A percentile compares a stretch with the other conserved stretches of the same genome.
These are phyloP conservation scores for Andrena flavipes DNA, from an alignment of 2,888 invertebrate genomes.

Conservation along the genomic window DNA sequence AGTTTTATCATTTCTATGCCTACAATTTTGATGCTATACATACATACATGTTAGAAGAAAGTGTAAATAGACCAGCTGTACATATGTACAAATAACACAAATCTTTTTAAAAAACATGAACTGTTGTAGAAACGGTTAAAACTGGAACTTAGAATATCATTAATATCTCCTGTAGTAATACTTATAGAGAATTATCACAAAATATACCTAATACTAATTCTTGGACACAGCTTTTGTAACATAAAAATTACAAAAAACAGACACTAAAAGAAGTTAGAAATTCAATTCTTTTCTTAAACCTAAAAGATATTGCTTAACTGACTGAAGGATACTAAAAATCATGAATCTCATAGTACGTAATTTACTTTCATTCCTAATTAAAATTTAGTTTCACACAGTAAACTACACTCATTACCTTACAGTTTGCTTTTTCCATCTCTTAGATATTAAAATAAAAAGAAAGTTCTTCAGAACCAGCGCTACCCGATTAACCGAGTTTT, in stretches of 20 bases:
- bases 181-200: not conserved
- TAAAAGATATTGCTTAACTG: slow-evolving; percentile 2
- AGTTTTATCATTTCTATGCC: slow-evolving; percentile 5
- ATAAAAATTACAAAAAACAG: not conserved
- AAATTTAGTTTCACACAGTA: slow-evolving; percentile 12
- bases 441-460: not conserved
- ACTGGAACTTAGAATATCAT: not conserved
- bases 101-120: not conserved
- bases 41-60: slow-evolving; percentile 16
- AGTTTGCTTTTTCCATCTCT: not conserved
- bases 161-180: not conserved
- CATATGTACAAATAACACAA: not conserved
- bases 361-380: not conserved
- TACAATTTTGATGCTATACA: slow-evolving; percentile 4
- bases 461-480: not conserved
- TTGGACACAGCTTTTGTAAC: slow-evolving; percentile 3
- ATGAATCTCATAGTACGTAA: not conserved
- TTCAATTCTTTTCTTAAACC: not conserved
- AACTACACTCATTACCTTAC: not conserved
- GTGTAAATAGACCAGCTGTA: not conserved
- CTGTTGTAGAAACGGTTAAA: not conserved
- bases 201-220: not conserved
- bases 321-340: slow-evolving; percentile 1
- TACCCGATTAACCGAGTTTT: not conserved
- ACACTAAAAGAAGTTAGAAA: not conserved